Evolutionary conservation across 2,797 vertebrate species (phyloP).

Genomic region (Dicrostonyx torquatus): DNA sequence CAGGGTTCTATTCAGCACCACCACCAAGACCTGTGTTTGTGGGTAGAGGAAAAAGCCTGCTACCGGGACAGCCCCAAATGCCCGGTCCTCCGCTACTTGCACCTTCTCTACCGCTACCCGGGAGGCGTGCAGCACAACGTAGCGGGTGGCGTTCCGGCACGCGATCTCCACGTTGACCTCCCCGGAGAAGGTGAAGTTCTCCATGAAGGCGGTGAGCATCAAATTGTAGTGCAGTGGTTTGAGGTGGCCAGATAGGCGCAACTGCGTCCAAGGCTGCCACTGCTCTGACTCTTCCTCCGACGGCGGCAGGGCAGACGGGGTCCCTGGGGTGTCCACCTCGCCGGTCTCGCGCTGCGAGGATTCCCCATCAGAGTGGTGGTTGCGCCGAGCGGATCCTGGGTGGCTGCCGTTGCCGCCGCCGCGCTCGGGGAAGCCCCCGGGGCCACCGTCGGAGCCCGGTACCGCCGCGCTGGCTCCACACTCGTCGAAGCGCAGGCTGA

Average conservation of each 20-base stretch:
- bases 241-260: conserved; percentile 90
- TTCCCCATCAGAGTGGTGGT: conserved; percentile 67
- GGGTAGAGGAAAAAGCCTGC: conserved; percentile 92
- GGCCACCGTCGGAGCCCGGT: conserved; percentile 74
- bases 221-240: conserved; percentile 96
- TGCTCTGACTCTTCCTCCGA: conserved; percentile 76
- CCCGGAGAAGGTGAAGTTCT: conserved; percentile 98
- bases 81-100: conserved; percentile 89
- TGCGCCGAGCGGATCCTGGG: conserved; percentile 80
- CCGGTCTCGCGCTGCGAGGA: conserved; percentile 11
- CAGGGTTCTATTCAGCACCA: conserved; percentile 94
- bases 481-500: conserved; percentile 93
- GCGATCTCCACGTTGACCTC: conserved; percentile 95
- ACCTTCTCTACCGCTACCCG: conserved; percentile 90
- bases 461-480: conserved; percentile 83
- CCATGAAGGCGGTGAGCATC: conserved; percentile 93
- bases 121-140: conserved; percentile 95
- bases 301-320: conserved; percentile 62
- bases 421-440: conserved; percentile 58
- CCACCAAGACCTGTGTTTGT: conserved; percentile 93
- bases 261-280: conserved; percentile 90
- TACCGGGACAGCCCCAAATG: conserved; percentile 90
- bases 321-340: conserved; percentile 38
- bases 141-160: conserved; percentile 92
- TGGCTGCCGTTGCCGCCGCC: conserved; percentile 80